Conservation (phyloP, 2,113 vertebrate species). For the Shinisaurus crocodilurus region DNA sequence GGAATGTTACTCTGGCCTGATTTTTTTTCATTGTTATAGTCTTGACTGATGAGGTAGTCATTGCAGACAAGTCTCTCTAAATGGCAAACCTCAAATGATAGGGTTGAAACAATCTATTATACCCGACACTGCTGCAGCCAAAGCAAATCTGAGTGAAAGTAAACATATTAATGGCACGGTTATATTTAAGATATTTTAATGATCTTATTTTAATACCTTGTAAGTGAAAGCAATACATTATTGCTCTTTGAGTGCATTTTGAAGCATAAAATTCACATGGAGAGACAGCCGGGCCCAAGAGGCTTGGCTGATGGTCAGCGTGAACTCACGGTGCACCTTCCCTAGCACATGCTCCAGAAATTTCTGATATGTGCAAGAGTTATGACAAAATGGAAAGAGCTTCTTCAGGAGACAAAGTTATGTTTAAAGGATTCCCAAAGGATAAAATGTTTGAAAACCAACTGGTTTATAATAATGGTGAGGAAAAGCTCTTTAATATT, state of each 20-base stretch:
- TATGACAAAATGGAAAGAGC: neutral
- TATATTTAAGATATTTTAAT: neutral
- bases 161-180: conserved; percentile 22
- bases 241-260: conserved; percentile 10
- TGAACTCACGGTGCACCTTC: neutral
- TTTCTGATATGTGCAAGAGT: neutral
- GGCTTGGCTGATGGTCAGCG: neutral
- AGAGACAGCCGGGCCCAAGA: neutral
- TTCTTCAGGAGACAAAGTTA: neutral
- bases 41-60: neutral
- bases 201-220: conserved; percentile 24
- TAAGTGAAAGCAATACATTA: conserved; percentile 19
- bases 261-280: neutral
- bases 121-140: neutral
- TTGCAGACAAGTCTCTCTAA: conserved; percentile 15
- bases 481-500: too few species aligned
- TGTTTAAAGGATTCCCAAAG: neutral
- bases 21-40: neutral
- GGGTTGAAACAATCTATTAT: neutral
- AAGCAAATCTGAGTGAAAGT: conserved; percentile 43
- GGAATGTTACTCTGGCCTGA: conserved; percentile 17
- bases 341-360: neutral
- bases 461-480: neutral
- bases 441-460: neutral
- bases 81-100: neutral